phyloP scores from a whole-genome alignment of 2,797 vertebrate species.

The Hozukius guyotensis region DNA sequence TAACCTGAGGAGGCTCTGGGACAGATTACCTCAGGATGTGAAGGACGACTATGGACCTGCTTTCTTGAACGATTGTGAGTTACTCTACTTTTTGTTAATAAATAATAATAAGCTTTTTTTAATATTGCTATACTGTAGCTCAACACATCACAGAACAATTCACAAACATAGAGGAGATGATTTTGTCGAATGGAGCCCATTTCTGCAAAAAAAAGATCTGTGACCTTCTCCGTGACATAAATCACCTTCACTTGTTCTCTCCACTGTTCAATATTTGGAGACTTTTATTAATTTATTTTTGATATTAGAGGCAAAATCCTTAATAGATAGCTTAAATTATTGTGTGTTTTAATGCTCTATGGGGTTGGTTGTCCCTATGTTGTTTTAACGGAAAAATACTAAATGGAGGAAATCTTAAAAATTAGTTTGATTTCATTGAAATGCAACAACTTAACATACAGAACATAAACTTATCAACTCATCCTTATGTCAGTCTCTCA shows the following conservation, averaged over 20 bases:
- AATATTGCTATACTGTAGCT: no score
- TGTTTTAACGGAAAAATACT: no score
- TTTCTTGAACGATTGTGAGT: conserved; percentile 67
- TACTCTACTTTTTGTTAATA: conserved; percentile 11
- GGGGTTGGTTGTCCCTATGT: no score
- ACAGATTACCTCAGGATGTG: conserved; percentile 70
- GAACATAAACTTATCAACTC: no score
- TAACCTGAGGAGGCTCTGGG: conserved; percentile 64
- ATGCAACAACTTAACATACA: no score
- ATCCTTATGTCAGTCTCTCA: no score
- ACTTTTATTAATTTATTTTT: not conserved
- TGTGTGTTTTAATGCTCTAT: not conserved
- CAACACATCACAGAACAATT: not conserved
- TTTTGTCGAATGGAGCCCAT: not conserved
- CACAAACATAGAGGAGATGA: not conserved
- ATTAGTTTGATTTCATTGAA: no score
- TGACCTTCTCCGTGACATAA: not conserved
- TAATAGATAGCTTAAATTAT: not conserved
- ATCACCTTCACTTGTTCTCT: not conserved
- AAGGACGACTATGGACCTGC: conserved; percentile 76
- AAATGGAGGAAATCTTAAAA: no score
- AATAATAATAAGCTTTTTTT: not conserved
- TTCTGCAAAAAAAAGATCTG: not conserved
- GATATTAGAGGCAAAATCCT: not conserved
- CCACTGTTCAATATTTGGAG: not conserved